Evolutionary conservation across 2,888 invertebrate species (phyloP), one percentile per base, ranked within the genome.

Genomic region (Agrotis segetum): DNA sequence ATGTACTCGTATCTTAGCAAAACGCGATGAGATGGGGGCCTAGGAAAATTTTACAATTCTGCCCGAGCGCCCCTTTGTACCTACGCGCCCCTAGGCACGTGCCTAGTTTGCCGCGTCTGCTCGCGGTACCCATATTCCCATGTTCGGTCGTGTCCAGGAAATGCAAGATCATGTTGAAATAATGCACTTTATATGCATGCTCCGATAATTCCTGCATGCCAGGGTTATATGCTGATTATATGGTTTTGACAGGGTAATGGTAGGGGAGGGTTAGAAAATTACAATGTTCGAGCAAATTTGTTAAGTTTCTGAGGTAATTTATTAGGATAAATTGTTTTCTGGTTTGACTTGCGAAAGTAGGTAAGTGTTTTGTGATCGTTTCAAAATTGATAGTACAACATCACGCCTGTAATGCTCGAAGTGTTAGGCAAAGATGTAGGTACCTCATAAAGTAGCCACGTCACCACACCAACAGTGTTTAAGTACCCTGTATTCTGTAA

Each of bases 71-170:
- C n/a, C n/a, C n/a, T n/a, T n/a, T n/a, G n/a, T n/a, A n/a, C n/a
- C n/a, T n/a, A n/a, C n/a, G n/a, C n/a, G n/a, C n/a, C n/a, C n/a
- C n/a, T n/a, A n/a, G n/a, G n/a, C n/a, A n/a, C n/a, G n/a, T n/a
- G n/a, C n/a, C n/a, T n/a, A n/a, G n/a, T n/a, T n/a, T n/a, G n/a
- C n/a, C n/a, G n/a, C n/a, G n/a, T n/a, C n/a, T 75, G 79, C 58
- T 66, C 71, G 67, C n/a, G 21, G 67, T 46, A 46, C 82, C 66
- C 11, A 77, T 49, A 53, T 77, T 34, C 19, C 69, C 61, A 58
- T 60, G 64, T 73, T 61, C 1, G 52, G 69, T 78, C 85, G 85
- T 85, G 84, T 79, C 69, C 74, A 78, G 84, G 85, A 85, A 85
- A 70, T 11, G 47, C 14, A 29, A 44, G 24, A 40, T 44, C 19